Evolutionary conservation across 2,113 vertebrate genomes (phyloP).

Genomic region (Lonchura striata): DNA sequence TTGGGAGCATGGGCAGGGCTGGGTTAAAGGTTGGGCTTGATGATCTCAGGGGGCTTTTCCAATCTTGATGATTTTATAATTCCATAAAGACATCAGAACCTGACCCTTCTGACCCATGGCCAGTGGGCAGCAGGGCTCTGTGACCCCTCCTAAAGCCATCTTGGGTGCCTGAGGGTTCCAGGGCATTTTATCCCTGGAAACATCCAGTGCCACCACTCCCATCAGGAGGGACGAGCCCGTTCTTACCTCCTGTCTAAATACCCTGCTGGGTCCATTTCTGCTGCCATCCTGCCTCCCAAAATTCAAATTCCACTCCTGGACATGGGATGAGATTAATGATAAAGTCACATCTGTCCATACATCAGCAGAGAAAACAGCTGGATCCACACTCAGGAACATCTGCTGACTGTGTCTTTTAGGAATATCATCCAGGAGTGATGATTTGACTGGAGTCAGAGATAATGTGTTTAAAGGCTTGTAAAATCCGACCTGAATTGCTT

Average conservation of each 20-base stretch:
- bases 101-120: accelerated
- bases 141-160: not conserved
- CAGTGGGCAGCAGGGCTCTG: not conserved
- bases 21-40: accelerated
- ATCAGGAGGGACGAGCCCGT: not conserved
- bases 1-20: not conserved
- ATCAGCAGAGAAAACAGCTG: not conserved
- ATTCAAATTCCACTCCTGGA: not conserved
- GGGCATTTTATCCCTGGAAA: not conserved
- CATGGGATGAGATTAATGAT: too few species aligned
- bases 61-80: not conserved
- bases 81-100: not conserved
- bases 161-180: not conserved
- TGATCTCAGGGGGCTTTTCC: not conserved
- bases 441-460: conserved; percentile 17
- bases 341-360: not conserved
- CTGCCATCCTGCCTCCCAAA: not conserved
- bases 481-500: conserved; percentile 14
- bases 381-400: not conserved
- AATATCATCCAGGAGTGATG: not conserved
- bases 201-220: not conserved
- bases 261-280: not conserved
- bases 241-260: not conserved
- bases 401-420: not conserved
- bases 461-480: conserved; percentile 16